phyloP scores from a whole-genome alignment of 2,113 vertebrate species.

The Daubentonia madagascariensis region DNA sequence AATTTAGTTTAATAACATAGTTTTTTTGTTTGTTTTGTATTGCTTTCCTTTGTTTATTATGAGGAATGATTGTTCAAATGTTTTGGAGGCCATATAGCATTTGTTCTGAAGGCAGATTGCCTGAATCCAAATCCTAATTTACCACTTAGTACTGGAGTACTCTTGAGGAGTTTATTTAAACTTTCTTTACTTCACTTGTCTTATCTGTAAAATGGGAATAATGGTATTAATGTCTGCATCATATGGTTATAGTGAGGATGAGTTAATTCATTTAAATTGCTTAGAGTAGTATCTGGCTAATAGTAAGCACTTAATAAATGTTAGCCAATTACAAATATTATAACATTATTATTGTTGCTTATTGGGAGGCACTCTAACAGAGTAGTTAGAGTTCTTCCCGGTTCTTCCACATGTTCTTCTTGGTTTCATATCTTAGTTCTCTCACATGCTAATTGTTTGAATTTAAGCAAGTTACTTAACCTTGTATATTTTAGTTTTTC shows the following conservation, averaged over 20 bases:
- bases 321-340: conserved; percentile 13
- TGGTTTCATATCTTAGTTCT: background rate
- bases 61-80: background rate
- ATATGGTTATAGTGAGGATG: background rate
- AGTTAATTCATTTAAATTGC: background rate
- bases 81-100: background rate
- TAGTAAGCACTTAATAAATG: background rate
- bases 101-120: background rate
- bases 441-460: background rate
- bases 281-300: background rate
- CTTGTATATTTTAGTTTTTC: background rate
- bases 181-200: background rate
- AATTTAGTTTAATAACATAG: background rate
- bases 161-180: background rate
- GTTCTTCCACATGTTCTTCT: background rate
- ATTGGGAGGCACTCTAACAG: background rate
- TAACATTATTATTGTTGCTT: background rate
- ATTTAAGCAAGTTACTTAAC: conserved; percentile 22
- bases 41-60: conserved; percentile 1
- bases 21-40: background rate
- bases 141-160: background rate
- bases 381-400: no score
- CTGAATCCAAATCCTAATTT: background rate
- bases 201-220: conserved; percentile 13
- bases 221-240: background rate